These are phyloP conservation scores for Smithornis capensis DNA, from an alignment of 2,113 vertebrate genomes.

Conservation along the genomic window DNA sequence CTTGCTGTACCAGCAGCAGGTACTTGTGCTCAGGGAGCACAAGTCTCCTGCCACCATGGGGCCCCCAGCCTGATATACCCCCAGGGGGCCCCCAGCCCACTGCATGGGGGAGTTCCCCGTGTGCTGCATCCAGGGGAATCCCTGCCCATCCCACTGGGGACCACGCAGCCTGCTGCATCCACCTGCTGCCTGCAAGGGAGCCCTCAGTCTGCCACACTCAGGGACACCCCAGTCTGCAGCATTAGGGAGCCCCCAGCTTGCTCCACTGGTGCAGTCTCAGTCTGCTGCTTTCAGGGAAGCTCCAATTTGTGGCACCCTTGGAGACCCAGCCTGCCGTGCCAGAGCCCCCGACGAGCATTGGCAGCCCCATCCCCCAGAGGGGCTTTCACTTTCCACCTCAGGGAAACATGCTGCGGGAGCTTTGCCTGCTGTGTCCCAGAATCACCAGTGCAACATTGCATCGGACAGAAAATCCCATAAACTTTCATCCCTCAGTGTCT, in stretches of 20 bases:
- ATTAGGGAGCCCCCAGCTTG: too few relatives aligned
- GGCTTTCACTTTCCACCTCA: neutral
- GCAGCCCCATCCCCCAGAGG: neutral
- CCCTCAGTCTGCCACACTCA: neutral
- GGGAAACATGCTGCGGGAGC: accelerated
- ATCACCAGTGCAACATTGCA: accelerated
- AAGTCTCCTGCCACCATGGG: neutral
- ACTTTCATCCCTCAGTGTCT: accelerated
- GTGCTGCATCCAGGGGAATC: too few relatives aligned
- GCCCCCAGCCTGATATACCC: neutral
- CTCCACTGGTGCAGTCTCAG: neutral
- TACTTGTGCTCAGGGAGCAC: neutral
- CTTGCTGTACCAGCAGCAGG: neutral
- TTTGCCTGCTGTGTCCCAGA: neutral
- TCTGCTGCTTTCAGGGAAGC: neutral
- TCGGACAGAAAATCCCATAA: neutral
- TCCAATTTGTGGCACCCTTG: neutral
- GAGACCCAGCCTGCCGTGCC: neutral
- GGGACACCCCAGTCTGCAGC: neutral
- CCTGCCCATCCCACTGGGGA: neutral
- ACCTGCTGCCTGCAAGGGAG: neutral
- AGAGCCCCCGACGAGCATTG: accelerated
- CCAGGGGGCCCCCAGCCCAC: too few relatives aligned
- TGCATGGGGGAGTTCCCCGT: too few relatives aligned
- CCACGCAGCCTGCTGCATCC: neutral